A percentile compares a stretch with the other conserved stretches of the same genome.
phyloP scores from a whole-genome alignment of 1,140 invertebrate genomes.

The Bombus pascuorum region DNA sequence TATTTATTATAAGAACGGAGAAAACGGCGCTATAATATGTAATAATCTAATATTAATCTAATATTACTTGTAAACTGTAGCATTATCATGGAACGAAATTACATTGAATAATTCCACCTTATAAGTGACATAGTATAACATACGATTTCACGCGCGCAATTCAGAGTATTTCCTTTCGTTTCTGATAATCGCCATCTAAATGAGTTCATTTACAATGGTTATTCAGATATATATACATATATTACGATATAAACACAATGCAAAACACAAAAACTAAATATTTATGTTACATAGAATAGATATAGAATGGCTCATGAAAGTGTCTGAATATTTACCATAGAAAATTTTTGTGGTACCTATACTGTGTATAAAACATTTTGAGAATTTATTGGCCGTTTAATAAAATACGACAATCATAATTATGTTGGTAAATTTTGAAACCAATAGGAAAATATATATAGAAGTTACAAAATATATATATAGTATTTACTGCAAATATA shows the following conservation, averaged over 20 bases:
- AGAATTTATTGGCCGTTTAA: background rate
- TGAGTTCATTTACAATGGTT: no score
- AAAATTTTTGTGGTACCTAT: background rate
- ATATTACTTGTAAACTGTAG: background rate
- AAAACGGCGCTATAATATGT: no score
- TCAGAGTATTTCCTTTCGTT: background rate
- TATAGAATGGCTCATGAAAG: background rate
- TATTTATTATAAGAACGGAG: no score
- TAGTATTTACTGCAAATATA: no score
- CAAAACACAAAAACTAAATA: no score
- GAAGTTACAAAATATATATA: no score
- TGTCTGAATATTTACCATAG: background rate
- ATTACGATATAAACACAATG: no score
- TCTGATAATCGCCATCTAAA: background rate
- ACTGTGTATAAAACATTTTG: background rate
- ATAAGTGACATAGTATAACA: background rate
- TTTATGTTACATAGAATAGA: no score
- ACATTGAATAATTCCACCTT: background rate
- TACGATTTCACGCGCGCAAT: no score
- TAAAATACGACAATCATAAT: background rate
- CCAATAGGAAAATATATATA: no score
- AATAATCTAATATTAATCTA: no score
- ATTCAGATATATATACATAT: no score
- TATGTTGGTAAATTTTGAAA: background rate
- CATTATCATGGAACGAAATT: background rate